Evolutionary conservation across 2,797 vertebrate genomes (phyloP).

Genomic region (Zenarchopterus dispar): DNA sequence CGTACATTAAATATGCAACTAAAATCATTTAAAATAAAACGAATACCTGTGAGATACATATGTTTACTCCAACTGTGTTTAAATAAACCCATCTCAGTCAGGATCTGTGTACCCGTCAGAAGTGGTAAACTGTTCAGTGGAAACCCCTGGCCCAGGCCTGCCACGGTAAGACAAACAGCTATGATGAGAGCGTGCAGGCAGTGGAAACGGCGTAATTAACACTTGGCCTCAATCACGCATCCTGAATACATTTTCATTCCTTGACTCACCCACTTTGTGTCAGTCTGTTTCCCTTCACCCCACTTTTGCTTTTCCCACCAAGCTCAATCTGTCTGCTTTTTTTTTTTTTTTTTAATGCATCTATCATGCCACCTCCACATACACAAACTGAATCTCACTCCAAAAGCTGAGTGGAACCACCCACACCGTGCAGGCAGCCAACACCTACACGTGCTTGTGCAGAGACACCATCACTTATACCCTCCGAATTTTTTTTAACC

Average conservation of each 20-base stretch:
- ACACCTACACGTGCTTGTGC: conserved; percentile 55
- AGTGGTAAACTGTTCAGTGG: conserved; percentile 49
- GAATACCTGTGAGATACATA: neutral
- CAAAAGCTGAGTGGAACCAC: conserved; percentile 64
- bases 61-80: conserved; percentile 33
- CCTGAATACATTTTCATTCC: conserved; percentile 52
- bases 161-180: conserved; percentile 66
- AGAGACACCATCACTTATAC: conserved; percentile 55
- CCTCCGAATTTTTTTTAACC: conserved; percentile 58
- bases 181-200: conserved; percentile 51
- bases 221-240: conserved; percentile 66
- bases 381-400: conserved; percentile 49
- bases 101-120: conserved; percentile 38
- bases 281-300: conserved; percentile 39
- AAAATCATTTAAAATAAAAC: conserved; percentile 16
- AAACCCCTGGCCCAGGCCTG: conserved; percentile 44
- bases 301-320: conserved; percentile 36
- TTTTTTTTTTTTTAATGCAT: conserved; percentile 11
- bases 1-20: neutral
- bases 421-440: conserved; percentile 54
- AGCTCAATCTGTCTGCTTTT: conserved; percentile 13
- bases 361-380: conserved; percentile 32
- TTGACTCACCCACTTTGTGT: conserved; percentile 44
- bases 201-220: conserved; percentile 62
- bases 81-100: conserved; percentile 40